Base-by-base conservation (phyloP, 2,113 vertebrate genomes). In the Rhinogobius similis region DNA sequence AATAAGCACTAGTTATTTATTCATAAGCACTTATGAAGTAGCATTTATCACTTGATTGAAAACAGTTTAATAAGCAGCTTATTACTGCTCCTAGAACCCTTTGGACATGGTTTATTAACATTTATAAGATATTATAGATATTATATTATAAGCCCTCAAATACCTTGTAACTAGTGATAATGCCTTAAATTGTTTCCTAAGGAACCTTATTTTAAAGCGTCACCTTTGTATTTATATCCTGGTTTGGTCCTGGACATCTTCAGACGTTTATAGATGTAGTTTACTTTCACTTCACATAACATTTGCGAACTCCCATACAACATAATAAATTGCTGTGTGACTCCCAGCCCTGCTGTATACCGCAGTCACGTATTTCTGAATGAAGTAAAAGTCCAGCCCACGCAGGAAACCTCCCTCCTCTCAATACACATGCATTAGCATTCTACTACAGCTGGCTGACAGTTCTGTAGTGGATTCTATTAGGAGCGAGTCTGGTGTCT, bases 401-500 rank as follows among this genome's bases (percentile, higher is more conserved):
- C 69, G 48, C 69, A 66, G 59, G 69, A 13, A 52, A 59, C 39
- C 66, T 66, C 74, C 23, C 1, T 32, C 1, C 56, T 32, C 23
- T 59, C 26, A 12, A 36, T 21, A 61, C 58, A 61, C 10, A 61
- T 39, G 46, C 38, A 78, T 79, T 74, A 65, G 76, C 65, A 65
- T 82, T 76, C 76, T 77, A 79, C 83, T 82, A 84, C 83, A 78
- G 81, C 81, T 77, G 79, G 84, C 44, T 23, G 21, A 62, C 1
- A 62, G 66, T 36, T 61, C 77, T 48, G 6, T 63, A 65, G 82
- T 65, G 78, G 76, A 82, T 83, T 72, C 77, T 82, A 69, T 76
- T 72, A 68, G 53, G 72, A 52, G 79, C 77, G 84, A 82, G n/a
- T n/a, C n/a, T 86, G 43, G 86, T 83, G 86, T 83, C 65, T 12